Evolutionary conservation across 2,888 invertebrate species (phyloP), one percentile per base, ranked within the genome.

Genomic region (Epirrhoe alternata): DNA sequence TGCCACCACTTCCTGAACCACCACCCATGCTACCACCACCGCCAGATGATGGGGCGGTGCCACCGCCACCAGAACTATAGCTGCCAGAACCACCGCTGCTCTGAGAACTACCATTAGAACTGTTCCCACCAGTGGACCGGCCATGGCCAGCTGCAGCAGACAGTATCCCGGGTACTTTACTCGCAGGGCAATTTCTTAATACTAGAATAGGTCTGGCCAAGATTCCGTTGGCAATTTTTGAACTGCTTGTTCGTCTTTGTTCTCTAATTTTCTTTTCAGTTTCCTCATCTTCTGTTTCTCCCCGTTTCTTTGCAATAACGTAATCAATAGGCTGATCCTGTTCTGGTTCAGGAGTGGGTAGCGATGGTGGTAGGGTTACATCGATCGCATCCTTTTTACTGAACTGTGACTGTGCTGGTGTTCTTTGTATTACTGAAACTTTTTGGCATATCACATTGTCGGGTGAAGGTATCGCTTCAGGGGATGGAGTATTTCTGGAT

Each of bases 301-400:
- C 96, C 68, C 95, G 94, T 79, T 97, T 95, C 85, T 97, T 97
- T 30, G 97, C 97, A 73, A 97, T 97, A 80, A 96, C 97, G 84
- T 97, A 97, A 83, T 97, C 97, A 69, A 97, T 97, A 0, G 97
- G 97, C 77, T 97, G 97, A 69, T 97, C 97, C 88, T 97, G 96
- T 84, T 96, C 96, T 0, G 96, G 96, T 77, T 96, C 96, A 67
- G 92, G 71, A 51, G 92, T 74, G 6, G 94, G 92, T 68, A 94
- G 77, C 47, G 94, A 89, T 53, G 92, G 77, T 54, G 95, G 95
- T 74, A 95, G 84, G 62, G 89, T 90, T 14, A 94, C 90, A 62
- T 94, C 94, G 47, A 87, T 74, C 47, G 88, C 71, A 73, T 94
- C 94, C 79, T 93, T 93, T 80, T 92, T 92, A 57, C 83, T 89